phyloP scores from a whole-genome alignment of 2,797 vertebrate species.

The Channallabes apus region DNA sequence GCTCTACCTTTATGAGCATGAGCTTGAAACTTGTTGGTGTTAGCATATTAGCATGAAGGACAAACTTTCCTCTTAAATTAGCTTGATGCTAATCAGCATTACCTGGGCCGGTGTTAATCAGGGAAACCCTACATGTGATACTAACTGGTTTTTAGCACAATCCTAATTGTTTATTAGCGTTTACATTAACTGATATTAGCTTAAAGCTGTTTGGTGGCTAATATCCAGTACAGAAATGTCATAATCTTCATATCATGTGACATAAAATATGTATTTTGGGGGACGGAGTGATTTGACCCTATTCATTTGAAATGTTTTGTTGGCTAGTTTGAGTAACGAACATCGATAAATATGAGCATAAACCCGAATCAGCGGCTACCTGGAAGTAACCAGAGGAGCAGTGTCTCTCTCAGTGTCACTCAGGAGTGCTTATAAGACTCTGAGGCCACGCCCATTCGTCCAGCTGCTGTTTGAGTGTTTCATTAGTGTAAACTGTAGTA shows the following conservation, averaged over 20 bases:
- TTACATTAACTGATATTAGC: neutral
- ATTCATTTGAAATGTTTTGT: neutral
- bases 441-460: neutral
- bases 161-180: neutral
- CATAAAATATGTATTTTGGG: neutral
- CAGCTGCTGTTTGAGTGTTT: neutral
- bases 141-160: neutral
- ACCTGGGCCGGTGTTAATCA: neutral
- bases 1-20: neutral
- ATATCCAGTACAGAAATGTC: neutral
- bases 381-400: neutral
- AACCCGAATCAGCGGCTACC: neutral
- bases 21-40: neutral
- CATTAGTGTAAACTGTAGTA: neutral
- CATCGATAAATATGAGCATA: neutral
- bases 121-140: no score
- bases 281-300: neutral
- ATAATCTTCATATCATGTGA: neutral
- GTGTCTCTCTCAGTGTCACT: neutral
- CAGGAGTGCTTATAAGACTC: no score
- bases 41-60: neutral
- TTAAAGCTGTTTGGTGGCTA: neutral
- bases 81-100: neutral
- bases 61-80: neutral
- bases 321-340: neutral